Base-by-base conservation (phyloP, 2,113 vertebrate genomes). In the Pungitius pungitius region DNA sequence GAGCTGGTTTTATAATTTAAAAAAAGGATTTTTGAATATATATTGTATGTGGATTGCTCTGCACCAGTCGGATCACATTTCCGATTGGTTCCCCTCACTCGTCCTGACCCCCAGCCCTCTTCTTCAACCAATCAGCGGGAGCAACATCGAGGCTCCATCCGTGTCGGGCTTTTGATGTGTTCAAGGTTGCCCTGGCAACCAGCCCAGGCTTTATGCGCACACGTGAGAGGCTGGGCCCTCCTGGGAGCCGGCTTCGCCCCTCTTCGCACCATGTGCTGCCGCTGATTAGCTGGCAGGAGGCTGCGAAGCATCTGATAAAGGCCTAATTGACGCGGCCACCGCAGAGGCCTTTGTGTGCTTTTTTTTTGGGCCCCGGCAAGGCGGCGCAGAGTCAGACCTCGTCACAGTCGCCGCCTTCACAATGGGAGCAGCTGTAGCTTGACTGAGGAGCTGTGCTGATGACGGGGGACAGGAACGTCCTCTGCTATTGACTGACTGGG, bases 391-490 rank as follows among this genome's bases (percentile, higher is more conserved):
- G 87, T 88, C 88, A 85, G 87, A 88, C 68, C 89, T 42, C 88
- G 81, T 88, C 91, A 76, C 82, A 84, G 88, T 87, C 92, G 84
- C 88, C 55, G 82, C 80, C 70, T 86, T 35, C 91, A 95, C 94
- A 95, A 95, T 94, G 87, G 92, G 88, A 88, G 90, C 91, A 92
- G 93, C 83, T 94, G 91, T 85, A 94, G 85, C 88, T 90, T 85
- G 79, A 88, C 35, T 87, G 86, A 90, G 85, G 72, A 74, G 83
- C 80, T 63, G 84, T 14, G 0, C 55, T 63, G 85, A 76, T 83
- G 81, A 33, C 20, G 26, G 47, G 74, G 82, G 75, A 85, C 70
- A 40, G 66, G 69, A 42, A 54, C 78, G 70, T 77, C 65, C 71
- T 80, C 58, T 56, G 61, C 49, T 66, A 33, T 66, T 69, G 77